Evolutionary conservation across 2,888 invertebrate genomes (phyloP), one percentile per base, ranked within the genome.

Genomic region (Drosophila fungiperda): DNA sequence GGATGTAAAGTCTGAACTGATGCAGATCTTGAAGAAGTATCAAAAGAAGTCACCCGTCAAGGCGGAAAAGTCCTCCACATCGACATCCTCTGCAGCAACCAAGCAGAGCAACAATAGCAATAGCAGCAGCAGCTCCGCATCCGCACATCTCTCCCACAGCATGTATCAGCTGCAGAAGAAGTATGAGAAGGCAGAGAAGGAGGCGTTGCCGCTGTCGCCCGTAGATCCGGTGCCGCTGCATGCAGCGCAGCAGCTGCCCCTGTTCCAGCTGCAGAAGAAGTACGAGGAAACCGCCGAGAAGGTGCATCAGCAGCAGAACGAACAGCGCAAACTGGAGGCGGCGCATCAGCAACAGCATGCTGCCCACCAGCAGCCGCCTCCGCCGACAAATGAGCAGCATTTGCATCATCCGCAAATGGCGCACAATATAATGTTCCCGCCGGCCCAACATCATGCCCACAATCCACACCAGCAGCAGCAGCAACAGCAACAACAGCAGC

Each of bases 91-190:
- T 1, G 71, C 91, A 1, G 76, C 64, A 0, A 60, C 71, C 48
- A 87, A 87, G 60, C 83, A 81, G 72, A 89, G 71, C 74, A 88
- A 73, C 77, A 90, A 80, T 57, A 84, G 86, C 53, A 71, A 75
- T 59, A 83, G 82, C 53, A 71, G 80, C 63, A 83, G 82, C 57
- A 74, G 69, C 49, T 75, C 82, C 2, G 63, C 82, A n/a, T 69
- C 89, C 3, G 74, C 91, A 0, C 91, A 90, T 57, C 86, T 92
- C 3, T 90, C 92, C 0, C 92, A 92, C 61, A 91, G 92, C 73
- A 92, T 92, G 92, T 92, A 92, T 65, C 92, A 92, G 70, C 62
- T 92, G 50, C 92, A 92, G 36, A 92, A 92, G 64, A 92, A 92
- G 53, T 92, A 92, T 32, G 92, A 92, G 20, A 92, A 92, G 77